Evolutionary conservation across 2,797 vertebrate species (phyloP), one percentile per base, ranked within the genome.

Genomic region (Eptatretus atami): DNA sequence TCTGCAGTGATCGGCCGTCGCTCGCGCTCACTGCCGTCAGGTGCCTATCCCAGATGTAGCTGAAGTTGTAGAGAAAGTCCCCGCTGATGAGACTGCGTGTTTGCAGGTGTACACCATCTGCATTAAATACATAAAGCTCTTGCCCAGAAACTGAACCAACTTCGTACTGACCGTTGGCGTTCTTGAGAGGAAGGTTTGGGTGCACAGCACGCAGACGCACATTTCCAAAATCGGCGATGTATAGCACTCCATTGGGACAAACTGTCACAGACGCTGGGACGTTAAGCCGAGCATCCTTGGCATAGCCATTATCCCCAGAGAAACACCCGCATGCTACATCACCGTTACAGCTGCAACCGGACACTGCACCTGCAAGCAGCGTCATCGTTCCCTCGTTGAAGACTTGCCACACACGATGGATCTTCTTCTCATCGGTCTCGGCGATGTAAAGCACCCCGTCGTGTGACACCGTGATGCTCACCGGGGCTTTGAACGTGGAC

Each of bases 301-400:
- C 90, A 0, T 98, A 98, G 64, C 90, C 90, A 4, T 92, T 86
- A 0, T 95, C 90, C 13, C 92, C 90, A 0, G 86, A 92, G 73
- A 92, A 98, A 69, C 90, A 96, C 68, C 95, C 90, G 13, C 90
- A 98, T 76, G 88, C 93, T 67, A 82, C 83, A 6, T 98, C 92
- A 0, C 86, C 90, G 73, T 96, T 95, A 71, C 88, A 98, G 74
- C 96, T 88, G 11, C 90, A 96, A 74, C 84, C 84, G 57, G 84
- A 86, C 0, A 87, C 83, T 1, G 92, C 83, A 1, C 92, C 92
- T 0, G 92, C 92, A 0, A 96, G 83, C 4, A 95, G 72, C 0
- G 86, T 95, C 74, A 95, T 95, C 73, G 94, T 88, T 1, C 92
- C 90, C 0, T 78, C 82, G 53, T 84, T 88, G 69, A 84, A 88